Conservation (phyloP, 2,113 vertebrate species). For the Urocynchramus pylzowi region DNA sequence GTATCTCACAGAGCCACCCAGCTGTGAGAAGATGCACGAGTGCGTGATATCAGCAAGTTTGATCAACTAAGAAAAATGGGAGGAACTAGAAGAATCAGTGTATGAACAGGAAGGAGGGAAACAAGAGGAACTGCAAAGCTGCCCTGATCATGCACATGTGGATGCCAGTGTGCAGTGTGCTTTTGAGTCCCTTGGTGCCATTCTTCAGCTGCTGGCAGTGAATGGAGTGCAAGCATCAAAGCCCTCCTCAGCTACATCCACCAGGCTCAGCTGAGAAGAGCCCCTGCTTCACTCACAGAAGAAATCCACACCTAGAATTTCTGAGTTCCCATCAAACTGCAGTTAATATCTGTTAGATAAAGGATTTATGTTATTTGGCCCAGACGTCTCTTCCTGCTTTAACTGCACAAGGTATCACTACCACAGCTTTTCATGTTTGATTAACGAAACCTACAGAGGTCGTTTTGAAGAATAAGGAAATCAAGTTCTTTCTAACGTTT, state of each 20-base stretch:
- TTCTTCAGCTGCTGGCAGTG: not conserved
- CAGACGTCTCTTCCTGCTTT: not conserved
- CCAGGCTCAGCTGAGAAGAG: not conserved
- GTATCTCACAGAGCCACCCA: not conserved
- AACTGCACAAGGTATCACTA: not conserved
- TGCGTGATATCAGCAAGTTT: accelerated
- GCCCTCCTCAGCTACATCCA: not conserved
- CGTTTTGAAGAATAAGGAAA: not conserved
- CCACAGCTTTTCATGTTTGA: not conserved
- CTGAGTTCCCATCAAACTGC: not conserved
- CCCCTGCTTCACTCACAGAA: not conserved
- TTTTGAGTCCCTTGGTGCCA: not conserved
- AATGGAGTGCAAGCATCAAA: accelerated
- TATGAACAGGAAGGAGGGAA: not conserved
- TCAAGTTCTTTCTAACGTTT: not conserved
- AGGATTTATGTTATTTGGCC: not conserved
- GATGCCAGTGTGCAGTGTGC: accelerated
- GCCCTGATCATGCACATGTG: not conserved
- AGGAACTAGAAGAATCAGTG: not conserved
- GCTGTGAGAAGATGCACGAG: accelerated
- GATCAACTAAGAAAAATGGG: not conserved
- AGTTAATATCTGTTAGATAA: not conserved
- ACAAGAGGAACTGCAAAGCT: not conserved
- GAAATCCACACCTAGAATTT: accelerated
- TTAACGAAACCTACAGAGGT: not conserved